Base-by-base conservation (phyloP, 2,113 vertebrate species). In the Gasterosteus nipponicus region DNA sequence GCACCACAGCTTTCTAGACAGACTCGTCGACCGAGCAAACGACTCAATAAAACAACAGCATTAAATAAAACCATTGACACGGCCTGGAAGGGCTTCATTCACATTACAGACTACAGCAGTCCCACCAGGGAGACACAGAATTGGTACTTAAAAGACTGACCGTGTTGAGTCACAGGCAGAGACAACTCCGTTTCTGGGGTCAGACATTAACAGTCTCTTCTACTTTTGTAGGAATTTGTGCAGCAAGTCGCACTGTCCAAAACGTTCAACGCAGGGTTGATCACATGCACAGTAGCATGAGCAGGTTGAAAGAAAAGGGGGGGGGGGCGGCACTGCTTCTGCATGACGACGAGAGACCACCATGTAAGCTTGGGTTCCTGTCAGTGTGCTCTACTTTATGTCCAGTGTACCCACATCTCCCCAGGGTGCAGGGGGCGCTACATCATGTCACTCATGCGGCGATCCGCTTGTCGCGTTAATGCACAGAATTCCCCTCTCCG, bases 1-100 rank as follows among this genome's bases (percentile, higher is more conserved):
- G 94, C 94, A 95, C 94, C 93, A 93, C 93, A 94, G 92, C 93
- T 94, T 94, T 94, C 92, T 93, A 93, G 92, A 91, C 87, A 88
- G 84, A 93, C 90, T 90, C 85, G 83, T 49, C 65, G 71, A 91
- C 81, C 53, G 63, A 89, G 83, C 87, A 69, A 85, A 82, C 64
- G 80, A 90, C 86, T 78, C 80, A 80, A 85, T 59, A 81, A 90
- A 92, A 90, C 74, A 79, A 90, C 80, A 83, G 82, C 78, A 77
- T 90, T 78, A 86, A 93, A 92, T 90, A 81, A 93, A 89, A 89
- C 62, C 75, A 86, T 57, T 76, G 64, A 86, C 85, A 75, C 69
- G 10, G 84, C 86, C 87, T 77, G 47, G 41, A 69, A 46, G 65
- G 86, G 87, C 86, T 75, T 88, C 90, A 75, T 91, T 91, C 88